Conservation (phyloP, 2,888 invertebrate species). For the Parnassius apollo region DNA sequence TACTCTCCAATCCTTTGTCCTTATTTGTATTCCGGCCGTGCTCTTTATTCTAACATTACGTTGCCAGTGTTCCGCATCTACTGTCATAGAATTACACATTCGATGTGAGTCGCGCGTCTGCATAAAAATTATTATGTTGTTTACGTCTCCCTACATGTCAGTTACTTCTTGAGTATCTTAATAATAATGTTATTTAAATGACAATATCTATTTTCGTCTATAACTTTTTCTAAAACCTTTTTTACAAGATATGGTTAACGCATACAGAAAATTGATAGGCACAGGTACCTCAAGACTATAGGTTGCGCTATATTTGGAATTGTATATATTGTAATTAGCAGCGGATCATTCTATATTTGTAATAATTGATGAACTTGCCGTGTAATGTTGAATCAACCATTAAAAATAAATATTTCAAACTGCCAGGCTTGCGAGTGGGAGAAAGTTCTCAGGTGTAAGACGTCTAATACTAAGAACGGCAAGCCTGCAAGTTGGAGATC, state of each 20-base stretch:
- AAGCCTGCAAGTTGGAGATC: too few relatives aligned
- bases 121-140: slow-evolving; percentile 26
- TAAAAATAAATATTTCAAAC: too few relatives aligned
- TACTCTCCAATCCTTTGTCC: slow-evolving; percentile 12
- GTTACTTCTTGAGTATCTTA: background rate
- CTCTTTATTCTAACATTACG: slow-evolving; percentile 24
- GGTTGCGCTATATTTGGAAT: too few relatives aligned
- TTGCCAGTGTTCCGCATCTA: slow-evolving; percentile 26
- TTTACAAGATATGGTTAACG: background rate
- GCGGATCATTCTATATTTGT: too few relatives aligned
- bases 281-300: background rate
- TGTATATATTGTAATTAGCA: too few relatives aligned
- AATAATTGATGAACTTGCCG: too few relatives aligned
- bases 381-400: too few relatives aligned
- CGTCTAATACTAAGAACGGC: too few relatives aligned
- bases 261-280: background rate
- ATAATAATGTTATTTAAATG: background rate
- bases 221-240: background rate
- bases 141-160: slow-evolving; percentile 19
- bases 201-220: background rate
- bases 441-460: too few relatives aligned
- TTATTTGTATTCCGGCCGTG: slow-evolving; percentile 23
- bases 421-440: too few relatives aligned
- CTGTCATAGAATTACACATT: slow-evolving; percentile 32
- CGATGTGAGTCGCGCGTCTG: slow-evolving; percentile 24